Percentiles rank a stretch among this genome's conserved stretches.
Evolutionary conservation across 1,140 invertebrate species (phyloP).

Genomic region (Orussus abietinus): DNA sequence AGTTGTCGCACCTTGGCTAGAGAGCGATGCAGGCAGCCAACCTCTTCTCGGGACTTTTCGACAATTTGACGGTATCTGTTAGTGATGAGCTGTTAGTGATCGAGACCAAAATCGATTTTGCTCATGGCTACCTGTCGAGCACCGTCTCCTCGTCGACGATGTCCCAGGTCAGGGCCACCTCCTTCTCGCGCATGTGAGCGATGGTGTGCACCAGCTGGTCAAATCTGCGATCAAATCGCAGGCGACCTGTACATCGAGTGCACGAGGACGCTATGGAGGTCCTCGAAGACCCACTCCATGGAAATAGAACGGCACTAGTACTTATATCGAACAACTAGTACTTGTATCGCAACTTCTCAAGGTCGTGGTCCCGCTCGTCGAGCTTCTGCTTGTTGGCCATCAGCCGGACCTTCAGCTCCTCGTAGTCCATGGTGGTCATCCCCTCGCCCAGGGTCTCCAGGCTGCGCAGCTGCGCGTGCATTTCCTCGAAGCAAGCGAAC

Average conservation of each 20-base stretch:
- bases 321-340: constrained; percentile 8
- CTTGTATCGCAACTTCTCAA: constrained; percentile 28
- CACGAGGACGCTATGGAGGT: no score
- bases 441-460: constrained; percentile 27
- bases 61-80: no score
- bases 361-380: constrained; percentile 25
- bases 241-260: no score
- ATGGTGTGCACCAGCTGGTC: constrained; percentile 18
- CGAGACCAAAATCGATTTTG: no score
- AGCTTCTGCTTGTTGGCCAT: constrained; percentile 22
- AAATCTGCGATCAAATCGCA: no score
- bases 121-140: constrained; percentile 6
- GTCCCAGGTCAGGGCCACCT: constrained; percentile 16
- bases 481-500: constrained; percentile 16
- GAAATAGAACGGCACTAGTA: no score
- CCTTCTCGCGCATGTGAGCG: constrained; percentile 27
- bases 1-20: constrained; percentile 15
- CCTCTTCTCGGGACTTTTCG: constrained; percentile 13
- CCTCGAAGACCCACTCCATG: no score
- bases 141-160: constrained; percentile 14
- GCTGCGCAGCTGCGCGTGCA: constrained; percentile 7
- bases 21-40: constrained; percentile 14
- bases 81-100: no score
- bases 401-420: constrained; percentile 15
- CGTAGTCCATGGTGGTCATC: constrained; percentile 29